Evolutionary conservation across 1,140 invertebrate species (phyloP).

Genomic region (Bathynomus jamesi): DNA sequence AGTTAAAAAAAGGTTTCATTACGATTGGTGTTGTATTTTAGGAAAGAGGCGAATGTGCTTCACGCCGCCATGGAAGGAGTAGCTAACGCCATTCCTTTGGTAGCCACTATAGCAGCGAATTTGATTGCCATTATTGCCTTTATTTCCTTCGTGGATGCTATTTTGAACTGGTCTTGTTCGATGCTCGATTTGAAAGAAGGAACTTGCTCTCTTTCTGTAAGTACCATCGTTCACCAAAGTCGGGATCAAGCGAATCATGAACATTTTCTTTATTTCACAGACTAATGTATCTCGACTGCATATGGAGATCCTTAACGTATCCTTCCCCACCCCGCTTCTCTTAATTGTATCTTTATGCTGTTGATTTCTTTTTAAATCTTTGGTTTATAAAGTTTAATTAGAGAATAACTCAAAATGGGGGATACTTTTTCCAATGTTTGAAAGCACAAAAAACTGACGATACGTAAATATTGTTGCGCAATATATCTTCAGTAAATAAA

Average conservation of each 20-base stretch:
- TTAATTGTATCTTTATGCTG: background rate
- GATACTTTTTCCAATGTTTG: background rate
- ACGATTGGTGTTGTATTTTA: background rate
- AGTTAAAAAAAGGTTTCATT: too few species aligned
- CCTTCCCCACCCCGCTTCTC: background rate
- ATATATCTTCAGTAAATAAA: background rate
- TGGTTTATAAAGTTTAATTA: too few species aligned
- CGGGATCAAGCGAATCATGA: background rate
- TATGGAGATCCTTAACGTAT: background rate
- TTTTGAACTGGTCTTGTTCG: slow-evolving; percentile 63
- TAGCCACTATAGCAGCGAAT: slow-evolving; percentile 80
- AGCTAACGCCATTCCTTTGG: slow-evolving; percentile 58
- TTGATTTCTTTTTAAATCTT: too few species aligned
- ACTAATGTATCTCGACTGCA: background rate
- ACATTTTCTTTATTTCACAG: background rate
- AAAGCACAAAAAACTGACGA: background rate
- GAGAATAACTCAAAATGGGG: too few species aligned
- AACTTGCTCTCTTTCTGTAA: slow-evolving; percentile 13
- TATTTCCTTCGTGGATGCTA: slow-evolving; percentile 16
- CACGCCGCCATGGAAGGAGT: slow-evolving; percentile 86
- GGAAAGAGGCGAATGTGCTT: slow-evolving; percentile 67
- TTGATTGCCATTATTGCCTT: slow-evolving; percentile 84
- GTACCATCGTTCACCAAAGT: background rate
- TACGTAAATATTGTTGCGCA: background rate
- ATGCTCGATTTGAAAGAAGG: slow-evolving; percentile 56